Percentiles rank a stretch among this genome's conserved stretches.
Conservation (phyloP, 2,888 invertebrate species). For the Nysson spinosus region DNA sequence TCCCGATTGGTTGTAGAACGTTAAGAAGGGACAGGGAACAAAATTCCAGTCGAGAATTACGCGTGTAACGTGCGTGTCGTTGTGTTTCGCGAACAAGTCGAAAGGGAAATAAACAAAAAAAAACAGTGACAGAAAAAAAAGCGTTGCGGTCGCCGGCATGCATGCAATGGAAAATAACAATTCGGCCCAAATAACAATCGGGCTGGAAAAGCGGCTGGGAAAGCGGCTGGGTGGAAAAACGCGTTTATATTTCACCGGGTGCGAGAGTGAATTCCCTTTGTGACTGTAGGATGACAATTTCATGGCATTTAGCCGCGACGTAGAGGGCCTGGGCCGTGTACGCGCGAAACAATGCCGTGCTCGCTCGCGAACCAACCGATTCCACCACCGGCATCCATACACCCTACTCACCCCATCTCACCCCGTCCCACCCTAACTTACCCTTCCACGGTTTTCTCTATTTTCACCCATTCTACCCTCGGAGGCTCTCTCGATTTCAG, state of each 20-base stretch:
- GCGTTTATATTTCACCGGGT: constrained; percentile 72
- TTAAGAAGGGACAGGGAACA: too few relatives aligned
- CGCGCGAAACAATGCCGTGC: constrained; percentile 66
- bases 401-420: constrained; percentile 30
- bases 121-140: constrained; percentile 25
- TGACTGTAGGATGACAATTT: constrained; percentile 75
- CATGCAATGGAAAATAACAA: constrained; percentile 52
- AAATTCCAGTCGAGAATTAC: too few relatives aligned
- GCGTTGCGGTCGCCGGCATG: constrained; percentile 18
- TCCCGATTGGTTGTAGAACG: too few relatives aligned
- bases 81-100: too few relatives aligned
- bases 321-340: constrained; percentile 64
- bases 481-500: constrained; percentile 37
- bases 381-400: constrained; percentile 41
- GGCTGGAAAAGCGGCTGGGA: constrained; percentile 69
- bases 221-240: constrained; percentile 65
- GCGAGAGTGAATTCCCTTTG: constrained; percentile 73
- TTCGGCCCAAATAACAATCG: constrained; percentile 69
- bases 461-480: constrained; percentile 21
- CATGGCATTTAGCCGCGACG: constrained; percentile 74
- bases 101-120: neutral
- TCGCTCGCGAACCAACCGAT: constrained; percentile 61
- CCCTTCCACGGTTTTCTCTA: neutral
- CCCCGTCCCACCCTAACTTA: constrained; percentile 36
- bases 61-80: too few relatives aligned